phyloP scores from a whole-genome alignment of 2,113 vertebrate species.

The Ramphastos sulfuratus region DNA sequence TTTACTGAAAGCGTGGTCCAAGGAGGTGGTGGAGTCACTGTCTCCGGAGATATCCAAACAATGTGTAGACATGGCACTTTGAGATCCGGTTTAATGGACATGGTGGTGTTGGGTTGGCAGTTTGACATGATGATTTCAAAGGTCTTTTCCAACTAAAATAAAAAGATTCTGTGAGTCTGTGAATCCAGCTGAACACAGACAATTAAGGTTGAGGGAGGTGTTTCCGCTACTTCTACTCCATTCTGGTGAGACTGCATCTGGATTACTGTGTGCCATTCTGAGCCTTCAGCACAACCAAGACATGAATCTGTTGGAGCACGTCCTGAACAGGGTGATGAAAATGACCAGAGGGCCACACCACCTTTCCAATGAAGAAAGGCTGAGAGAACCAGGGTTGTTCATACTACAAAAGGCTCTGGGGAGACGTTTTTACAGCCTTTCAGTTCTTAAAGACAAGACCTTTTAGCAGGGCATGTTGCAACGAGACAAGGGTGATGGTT shows the following conservation, averaged over 20 bases:
- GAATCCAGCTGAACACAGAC: background rate
- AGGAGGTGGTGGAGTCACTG: no score
- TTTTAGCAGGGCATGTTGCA: background rate
- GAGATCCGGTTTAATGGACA: no score
- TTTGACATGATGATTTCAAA: no score
- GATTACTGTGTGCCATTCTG: background rate
- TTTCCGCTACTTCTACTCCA: background rate
- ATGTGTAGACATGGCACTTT: no score
- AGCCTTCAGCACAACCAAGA: background rate
- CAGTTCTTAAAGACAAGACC: background rate
- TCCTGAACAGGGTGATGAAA: background rate
- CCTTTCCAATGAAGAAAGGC: background rate
- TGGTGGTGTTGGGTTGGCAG: no score
- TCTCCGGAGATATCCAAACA: no score
- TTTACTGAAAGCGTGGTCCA: no score
- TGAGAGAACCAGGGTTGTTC: background rate
- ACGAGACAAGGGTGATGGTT: background rate
- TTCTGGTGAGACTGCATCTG: background rate
- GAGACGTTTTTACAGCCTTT: background rate
- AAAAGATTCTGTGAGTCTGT: no score
- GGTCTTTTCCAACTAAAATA: no score
- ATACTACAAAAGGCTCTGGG: background rate
- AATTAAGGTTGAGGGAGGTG: background rate
- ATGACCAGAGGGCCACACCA: no score
- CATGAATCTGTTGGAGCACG: background rate